Evolutionary conservation across 2,888 invertebrate genomes (phyloP).

Genomic region (Osmoderma eremita): DNA sequence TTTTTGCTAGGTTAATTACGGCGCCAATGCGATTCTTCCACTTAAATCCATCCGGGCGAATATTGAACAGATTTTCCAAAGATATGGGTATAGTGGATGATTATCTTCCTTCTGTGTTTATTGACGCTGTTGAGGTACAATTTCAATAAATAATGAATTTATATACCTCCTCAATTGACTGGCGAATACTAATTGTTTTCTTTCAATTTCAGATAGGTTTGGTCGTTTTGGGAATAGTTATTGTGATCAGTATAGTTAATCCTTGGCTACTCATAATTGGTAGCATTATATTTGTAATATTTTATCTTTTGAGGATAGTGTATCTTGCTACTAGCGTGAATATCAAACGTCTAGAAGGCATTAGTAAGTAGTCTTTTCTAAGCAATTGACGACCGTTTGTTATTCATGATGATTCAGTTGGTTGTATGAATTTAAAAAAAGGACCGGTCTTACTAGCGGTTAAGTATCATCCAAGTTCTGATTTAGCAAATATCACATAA

Average conservation of each 20-base stretch:
- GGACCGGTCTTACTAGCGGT: no score
- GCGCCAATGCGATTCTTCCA: constrained; percentile 77
- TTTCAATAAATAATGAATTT: constrained; percentile 38
- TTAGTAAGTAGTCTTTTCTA: constrained; percentile 43
- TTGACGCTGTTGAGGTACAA: constrained; percentile 64
- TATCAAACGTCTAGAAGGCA: constrained; percentile 48
- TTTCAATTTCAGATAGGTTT: constrained; percentile 67
- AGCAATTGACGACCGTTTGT: no score
- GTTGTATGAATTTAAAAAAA: no score
- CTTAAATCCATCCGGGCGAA: constrained; percentile 71
- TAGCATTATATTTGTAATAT: constrained; percentile 70
- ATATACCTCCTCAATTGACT: no score
- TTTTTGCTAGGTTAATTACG: constrained; percentile 68
- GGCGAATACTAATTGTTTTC: neutral
- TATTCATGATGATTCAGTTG: no score
- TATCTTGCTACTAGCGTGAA: constrained; percentile 78
- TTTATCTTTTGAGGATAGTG: constrained; percentile 73
- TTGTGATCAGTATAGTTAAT: constrained; percentile 78
- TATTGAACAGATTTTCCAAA: constrained; percentile 78
- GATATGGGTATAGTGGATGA: constrained; percentile 73
- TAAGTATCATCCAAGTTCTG: no score
- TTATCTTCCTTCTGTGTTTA: constrained; percentile 64
- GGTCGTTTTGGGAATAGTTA: constrained; percentile 74
- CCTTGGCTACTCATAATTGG: constrained; percentile 76
- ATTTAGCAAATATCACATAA: no score